A percentile compares a stretch with the other conserved stretches of the same genome.
Conservation (phyloP, 2,797 vertebrate genomes). For the Periparus ater region DNA sequence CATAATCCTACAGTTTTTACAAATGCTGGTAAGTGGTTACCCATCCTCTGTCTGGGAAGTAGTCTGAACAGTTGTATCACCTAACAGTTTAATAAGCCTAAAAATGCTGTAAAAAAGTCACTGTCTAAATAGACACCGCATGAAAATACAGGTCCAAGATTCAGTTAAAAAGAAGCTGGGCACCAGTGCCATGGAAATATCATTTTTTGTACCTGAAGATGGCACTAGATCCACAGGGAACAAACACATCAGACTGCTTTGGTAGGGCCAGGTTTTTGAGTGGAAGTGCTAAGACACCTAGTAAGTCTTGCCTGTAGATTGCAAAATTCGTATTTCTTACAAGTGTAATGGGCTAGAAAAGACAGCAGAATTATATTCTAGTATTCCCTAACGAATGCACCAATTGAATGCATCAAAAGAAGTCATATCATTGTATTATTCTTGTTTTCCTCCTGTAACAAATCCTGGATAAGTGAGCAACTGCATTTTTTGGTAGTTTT, state of each 20-base stretch:
- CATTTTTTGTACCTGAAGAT: neutral
- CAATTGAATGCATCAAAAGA: neutral
- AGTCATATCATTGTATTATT: neutral
- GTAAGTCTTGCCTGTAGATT: neutral
- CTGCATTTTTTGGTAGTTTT: neutral
- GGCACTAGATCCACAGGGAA: slow-evolving; percentile 6
- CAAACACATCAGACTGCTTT: neutral
- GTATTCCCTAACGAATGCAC: neutral
- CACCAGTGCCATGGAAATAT: neutral
- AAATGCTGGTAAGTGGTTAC: neutral
- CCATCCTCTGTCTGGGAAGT: neutral
- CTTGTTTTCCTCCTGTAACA: neutral
- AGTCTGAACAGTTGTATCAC: neutral
- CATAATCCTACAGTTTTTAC: neutral
- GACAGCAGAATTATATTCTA: neutral
- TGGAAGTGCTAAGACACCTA: neutral
- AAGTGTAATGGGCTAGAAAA: neutral
- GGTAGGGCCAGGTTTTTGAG: neutral
- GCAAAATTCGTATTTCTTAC: neutral
- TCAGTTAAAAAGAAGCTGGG: neutral
- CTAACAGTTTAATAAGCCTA: neutral
- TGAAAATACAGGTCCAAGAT: neutral
- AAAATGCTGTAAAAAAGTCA: neutral
- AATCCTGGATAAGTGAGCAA: neutral
- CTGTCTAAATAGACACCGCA: neutral